Base-by-base conservation (phyloP, 64 coral and sea anemone species). In the Trachythela sp. region DNA sequence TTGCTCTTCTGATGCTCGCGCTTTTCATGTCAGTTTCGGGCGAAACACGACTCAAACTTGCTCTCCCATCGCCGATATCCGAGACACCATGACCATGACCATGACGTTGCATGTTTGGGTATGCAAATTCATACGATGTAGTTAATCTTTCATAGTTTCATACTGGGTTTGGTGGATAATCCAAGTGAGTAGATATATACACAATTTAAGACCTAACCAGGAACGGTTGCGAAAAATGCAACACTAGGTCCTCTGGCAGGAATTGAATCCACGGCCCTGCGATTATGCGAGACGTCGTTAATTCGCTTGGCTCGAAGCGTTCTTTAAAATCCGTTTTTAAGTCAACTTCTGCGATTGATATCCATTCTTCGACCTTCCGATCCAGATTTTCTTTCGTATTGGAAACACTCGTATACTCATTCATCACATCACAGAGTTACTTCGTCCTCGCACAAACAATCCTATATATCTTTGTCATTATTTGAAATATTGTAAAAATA, bases 241-340 rank as follows among this genome's bases (percentile, higher is more conserved):
- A n/a, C n/a, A n/a, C n/a, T n/a, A n/a, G n/a, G n/a, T n/a, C n/a
- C n/a, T n/a, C n/a, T n/a, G n/a, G n/a, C n/a, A n/a, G n/a, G n/a
- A n/a, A n/a, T n/a, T n/a, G n/a, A n/a, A n/a, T n/a, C n/a, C n/a
- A n/a, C n/a, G n/a, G n/a, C n/a, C n/a, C n/a, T 77, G 3, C 71
- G 8, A 22, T 77, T n/a, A 77, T n/a, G 30, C 71, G 71, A 77
- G 32, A 35, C 71, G 36, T 77, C 32, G 36, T 77, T 77, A 77
- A 77, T 77, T 77, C 18, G 71, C 71, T 77, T 77, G 71, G 36
- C 71, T 77, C 32, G 71, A 27, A 77, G 36, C 31, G 29, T 77
- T 77, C 71, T 77, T 27, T 77, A 35, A 35, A 35, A 77, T 36
- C 71, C 32, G 36, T 2, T 32, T 77, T 77, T 77, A 77, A 77